phyloP scores from a whole-genome alignment of 2,888 invertebrate species.

The Tipula unca region DNA sequence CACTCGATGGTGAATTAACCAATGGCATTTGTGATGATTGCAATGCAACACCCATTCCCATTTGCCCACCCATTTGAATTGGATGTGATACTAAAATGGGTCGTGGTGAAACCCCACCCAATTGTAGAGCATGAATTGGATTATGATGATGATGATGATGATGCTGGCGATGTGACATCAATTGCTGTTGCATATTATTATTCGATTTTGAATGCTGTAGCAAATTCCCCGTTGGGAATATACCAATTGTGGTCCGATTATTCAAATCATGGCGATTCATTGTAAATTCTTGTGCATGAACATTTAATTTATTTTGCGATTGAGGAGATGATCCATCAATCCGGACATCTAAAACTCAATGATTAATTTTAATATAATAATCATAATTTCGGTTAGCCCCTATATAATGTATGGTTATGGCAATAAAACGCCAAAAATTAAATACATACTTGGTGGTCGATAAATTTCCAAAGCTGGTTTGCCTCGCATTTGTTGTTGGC shows the following conservation, averaged over 20 bases:
- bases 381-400: not conserved
- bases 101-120: slow-evolving; percentile 32
- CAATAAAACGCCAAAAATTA: not conserved
- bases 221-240: slow-evolving; percentile 31
- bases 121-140: slow-evolving; percentile 24
- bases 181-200: slow-evolving; percentile 48
- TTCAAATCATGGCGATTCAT: slow-evolving; percentile 47
- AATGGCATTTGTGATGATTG: slow-evolving; percentile 35
- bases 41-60: slow-evolving; percentile 30
- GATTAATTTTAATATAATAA: slow-evolving; percentile 15
- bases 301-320: slow-evolving; percentile 62
- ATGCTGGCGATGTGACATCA: slow-evolving; percentile 27
- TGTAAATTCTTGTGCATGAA: slow-evolving; percentile 84
- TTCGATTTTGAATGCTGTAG: slow-evolving; percentile 46
- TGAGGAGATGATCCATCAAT: slow-evolving; percentile 44
- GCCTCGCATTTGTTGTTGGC: slow-evolving; percentile 45
- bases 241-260: slow-evolving; percentile 36
- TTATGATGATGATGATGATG: slow-evolving; percentile 26
- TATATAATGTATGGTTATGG: not conserved
- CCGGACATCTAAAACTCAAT: slow-evolving; percentile 47
- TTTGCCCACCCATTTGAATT: slow-evolving; percentile 33
- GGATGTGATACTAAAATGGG: slow-evolving; percentile 40
- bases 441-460: slow-evolving; percentile 70
- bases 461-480: slow-evolving; percentile 85
- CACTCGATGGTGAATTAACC: slow-evolving; percentile 58